Conservation (phyloP, 2,888 invertebrate species). For the Sinotaia quadrata region DNA sequence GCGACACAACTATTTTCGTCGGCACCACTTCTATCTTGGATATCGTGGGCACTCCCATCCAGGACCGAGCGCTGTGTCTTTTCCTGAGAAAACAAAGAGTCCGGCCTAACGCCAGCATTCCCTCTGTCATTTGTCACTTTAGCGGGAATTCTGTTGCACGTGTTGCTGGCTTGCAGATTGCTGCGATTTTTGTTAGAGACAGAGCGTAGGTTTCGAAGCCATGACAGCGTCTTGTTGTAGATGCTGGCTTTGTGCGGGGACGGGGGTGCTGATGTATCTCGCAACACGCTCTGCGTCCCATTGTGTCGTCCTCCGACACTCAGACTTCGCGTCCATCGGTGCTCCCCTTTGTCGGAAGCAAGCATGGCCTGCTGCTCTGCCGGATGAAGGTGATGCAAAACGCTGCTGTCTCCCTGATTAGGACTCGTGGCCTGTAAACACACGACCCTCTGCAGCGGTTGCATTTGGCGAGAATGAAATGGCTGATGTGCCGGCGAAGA, state of each 20-base stretch:
- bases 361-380: not conserved
- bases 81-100: not conserved
- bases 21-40: not conserved
- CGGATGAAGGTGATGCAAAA: not conserved
- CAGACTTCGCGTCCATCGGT: constrained; percentile 20
- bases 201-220: constrained; percentile 40
- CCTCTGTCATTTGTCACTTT: not conserved
- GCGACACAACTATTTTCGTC: not conserved
- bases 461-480: not conserved
- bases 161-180: constrained; percentile 9
- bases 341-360: not conserved
- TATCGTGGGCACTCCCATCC: not conserved
- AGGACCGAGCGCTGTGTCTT: not conserved
- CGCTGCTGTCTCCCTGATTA: constrained; percentile 9
- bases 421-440: constrained; percentile 28
- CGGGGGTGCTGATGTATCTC: constrained; percentile 20
- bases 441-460: constrained; percentile 11
- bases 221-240: constrained; percentile 44
- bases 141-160: not conserved
- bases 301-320: constrained; percentile 9
- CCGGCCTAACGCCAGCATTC: not conserved
- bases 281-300: constrained; percentile 24
- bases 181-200: constrained; percentile 32
- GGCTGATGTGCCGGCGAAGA: not conserved
- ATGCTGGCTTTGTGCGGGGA: constrained; percentile 37